These are phyloP conservation scores for Pachycephus smyrnensis DNA, from an alignment of 2,888 invertebrate genomes.

Conservation along the genomic window DNA sequence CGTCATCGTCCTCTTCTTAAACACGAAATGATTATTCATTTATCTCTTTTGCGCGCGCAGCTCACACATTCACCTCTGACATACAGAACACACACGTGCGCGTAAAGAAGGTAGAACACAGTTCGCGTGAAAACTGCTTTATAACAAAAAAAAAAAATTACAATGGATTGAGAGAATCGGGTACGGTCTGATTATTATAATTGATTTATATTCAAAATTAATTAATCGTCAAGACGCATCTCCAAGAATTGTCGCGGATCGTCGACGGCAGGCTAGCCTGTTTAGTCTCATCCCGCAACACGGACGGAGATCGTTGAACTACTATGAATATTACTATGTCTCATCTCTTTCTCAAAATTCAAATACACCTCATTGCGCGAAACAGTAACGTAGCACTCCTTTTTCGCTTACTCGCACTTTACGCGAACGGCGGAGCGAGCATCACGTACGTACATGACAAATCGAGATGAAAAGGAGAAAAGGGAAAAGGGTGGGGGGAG, in stretches of 20 bases:
- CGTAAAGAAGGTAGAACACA: background rate
- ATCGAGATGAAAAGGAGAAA: background rate
- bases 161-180: background rate
- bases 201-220: background rate
- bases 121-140: background rate
- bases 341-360: background rate
- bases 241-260: slow-evolving; percentile 16
- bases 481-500: slow-evolving; percentile 10
- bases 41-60: background rate
- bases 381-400: background rate
- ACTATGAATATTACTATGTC: background rate
- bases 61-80: background rate
- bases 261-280: slow-evolving; percentile 41
- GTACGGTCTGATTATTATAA: background rate
- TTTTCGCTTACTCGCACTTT: background rate
- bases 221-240: background rate
- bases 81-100: background rate
- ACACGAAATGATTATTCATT: background rate
- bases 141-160: background rate
- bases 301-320: background rate
- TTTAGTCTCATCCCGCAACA: slow-evolving; percentile 24
- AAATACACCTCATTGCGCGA: background rate
- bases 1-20: background rate
- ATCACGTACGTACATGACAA: background rate
- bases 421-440: background rate